Evolutionary conservation across 2,888 invertebrate species (phyloP), one percentile per base, ranked within the genome.

Genomic region (Ceriagrion tenellum): DNA sequence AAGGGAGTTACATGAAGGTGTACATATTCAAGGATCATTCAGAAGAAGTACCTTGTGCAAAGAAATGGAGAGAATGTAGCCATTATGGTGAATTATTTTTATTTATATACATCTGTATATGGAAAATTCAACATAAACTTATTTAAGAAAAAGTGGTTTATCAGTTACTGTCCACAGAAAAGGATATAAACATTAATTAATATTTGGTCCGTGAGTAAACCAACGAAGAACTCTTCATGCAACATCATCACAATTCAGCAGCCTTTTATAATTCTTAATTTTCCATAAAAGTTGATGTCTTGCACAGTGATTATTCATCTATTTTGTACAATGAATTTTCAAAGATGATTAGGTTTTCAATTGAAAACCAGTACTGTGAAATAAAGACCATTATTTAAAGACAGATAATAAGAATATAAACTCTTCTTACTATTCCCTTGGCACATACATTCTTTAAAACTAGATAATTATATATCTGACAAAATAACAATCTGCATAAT

Each of bases 371-470:
- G 81, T 81, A 18, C 6, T 81, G 81, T 35, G 2, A 81, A 16
- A 81, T 13, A 81, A 35, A 81, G 30, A 23, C 81, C 30, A 81
- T 30, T 30, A 30, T 18, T 35, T 35, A 81, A 35, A 35, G 30
- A 35, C 35, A 35, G 30, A 81, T n/a, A 81, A 35, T 81, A 81
- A 81, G 81, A 35, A 81, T 30, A 81, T 81, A 35, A 35, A 81
- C 81, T 81, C 81, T 81, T 81, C 81, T 81, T 35, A 81, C 81
- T 81, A 81, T 81, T 81, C 30, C 81, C 81, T 81, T 81, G 81
- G 81, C 81, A 81, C 81, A 81, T 81, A 81, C 81, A 81, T 81
- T 81, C 81, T 81, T 81, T 81, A 81, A 81, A 81, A 81, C 81
- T 81, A 81, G 81, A 81, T 81, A 81, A 81, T 81, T 81, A 81